Base-by-base conservation (phyloP, 2,113 vertebrate species). In the Semnornis frantzii region DNA sequence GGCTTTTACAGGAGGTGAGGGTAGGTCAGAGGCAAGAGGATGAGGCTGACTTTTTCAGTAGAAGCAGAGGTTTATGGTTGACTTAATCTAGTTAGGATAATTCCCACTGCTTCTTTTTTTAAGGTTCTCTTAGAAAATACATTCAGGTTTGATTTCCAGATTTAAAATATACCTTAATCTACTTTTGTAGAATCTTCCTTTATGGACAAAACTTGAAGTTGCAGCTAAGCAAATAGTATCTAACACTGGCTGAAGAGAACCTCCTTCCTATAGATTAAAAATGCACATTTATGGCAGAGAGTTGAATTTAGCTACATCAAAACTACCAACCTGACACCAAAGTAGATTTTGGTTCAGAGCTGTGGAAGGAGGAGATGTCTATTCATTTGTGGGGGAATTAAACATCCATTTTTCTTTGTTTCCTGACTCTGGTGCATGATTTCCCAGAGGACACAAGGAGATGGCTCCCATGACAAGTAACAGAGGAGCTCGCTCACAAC, bases 331-430 rank as follows among this genome's bases (percentile, higher is more conserved):
- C 9, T 87, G 85, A 87, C 23, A 62, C 33, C 24, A 44, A 87
- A 50, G 60, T 28, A 64, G 85, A 52, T 58, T 80, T 70, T 64
- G 24, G 37, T 63, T 60, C 37, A 65, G 60, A 83, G 46, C 71
- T 77, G 64, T 5, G 2, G 68, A 50, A 91, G 60, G 64, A 76
- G 13, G 37, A 93, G 70, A 72, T 48, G 27, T 72, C 79, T 80
- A 7, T 94, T 87, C 33, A 57, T 91, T 85, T 87, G 72, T 58
- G 84, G 33, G 39, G 80, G 89, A 92, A 77, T 89, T 80, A 82
- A 89, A 44, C 55, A 57, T 81, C 76, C 27, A 18, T 90, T 89
- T 94, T 48, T 39, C 89, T 92, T 94, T 82, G 65, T 91, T 91
- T 68, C 78, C 64, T 83, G 72, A 19, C 64, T 77, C 17, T 31